Evolutionary conservation across 30 jellyfish, hydroid and myxozoan genomes (phyloP).

Genomic region (Pseudorhiza aurosa): DNA sequence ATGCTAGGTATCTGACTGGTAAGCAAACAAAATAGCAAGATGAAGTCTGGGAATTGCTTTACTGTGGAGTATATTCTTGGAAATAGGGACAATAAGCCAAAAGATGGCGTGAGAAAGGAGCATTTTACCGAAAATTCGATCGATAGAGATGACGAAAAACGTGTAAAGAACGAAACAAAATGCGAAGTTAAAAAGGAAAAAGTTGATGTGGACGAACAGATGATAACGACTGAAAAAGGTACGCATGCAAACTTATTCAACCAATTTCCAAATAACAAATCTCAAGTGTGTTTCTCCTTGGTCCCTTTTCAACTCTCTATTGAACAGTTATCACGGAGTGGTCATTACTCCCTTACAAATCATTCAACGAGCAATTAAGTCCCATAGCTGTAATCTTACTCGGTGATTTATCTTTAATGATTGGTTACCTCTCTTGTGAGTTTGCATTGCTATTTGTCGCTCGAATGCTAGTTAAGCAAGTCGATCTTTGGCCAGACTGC

Average conservation of each 20-base stretch:
- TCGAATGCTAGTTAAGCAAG: no score
- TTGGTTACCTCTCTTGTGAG: no score
- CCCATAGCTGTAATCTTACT: no score
- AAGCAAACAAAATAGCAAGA: background rate
- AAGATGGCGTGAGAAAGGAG: slow-evolving; percentile 11
- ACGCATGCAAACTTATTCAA: background rate
- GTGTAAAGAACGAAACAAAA: slow-evolving; percentile 4
- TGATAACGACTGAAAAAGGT: slow-evolving; percentile 57
- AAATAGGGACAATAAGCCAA: slow-evolving; percentile 22
- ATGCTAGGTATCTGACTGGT: slow-evolving; percentile 4
- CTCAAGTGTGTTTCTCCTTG: background rate
- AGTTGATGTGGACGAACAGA: slow-evolving; percentile 12
- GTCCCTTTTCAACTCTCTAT: background rate
- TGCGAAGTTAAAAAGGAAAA: slow-evolving; percentile 17
- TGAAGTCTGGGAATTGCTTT: slow-evolving; percentile 69
- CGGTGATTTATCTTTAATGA: no score
- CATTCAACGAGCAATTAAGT: no score
- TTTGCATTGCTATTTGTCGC: no score
- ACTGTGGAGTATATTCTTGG: slow-evolving; percentile 68
- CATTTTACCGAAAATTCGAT: slow-evolving; percentile 4
- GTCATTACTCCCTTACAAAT: no score
- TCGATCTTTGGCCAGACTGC: no score
- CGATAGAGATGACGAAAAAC: slow-evolving; percentile 19
- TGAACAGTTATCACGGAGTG: no score
- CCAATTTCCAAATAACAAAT: background rate